phyloP scores from a whole-genome alignment of 2,888 invertebrate species.

The Lamproptera curius region DNA sequence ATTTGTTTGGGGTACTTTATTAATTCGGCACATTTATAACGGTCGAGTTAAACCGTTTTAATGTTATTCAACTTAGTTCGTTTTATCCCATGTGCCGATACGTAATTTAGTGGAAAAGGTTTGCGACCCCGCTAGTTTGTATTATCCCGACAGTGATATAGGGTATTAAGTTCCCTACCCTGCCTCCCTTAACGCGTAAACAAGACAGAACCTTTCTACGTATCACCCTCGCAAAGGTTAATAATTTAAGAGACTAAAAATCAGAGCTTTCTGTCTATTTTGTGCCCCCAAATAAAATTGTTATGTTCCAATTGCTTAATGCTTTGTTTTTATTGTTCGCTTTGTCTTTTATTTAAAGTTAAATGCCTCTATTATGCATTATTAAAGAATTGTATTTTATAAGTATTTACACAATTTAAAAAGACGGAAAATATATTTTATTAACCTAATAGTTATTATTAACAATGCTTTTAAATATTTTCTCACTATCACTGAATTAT shows the following conservation, averaged over 20 bases:
- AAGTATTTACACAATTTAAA: no score
- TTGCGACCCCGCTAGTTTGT: conserved; percentile 74
- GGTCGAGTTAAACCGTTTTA: conserved; percentile 47
- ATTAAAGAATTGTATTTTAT: no score
- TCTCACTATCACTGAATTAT: no score
- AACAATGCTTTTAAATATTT: no score
- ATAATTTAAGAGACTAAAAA: conserved; percentile 74
- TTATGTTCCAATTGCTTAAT: conserved; percentile 55
- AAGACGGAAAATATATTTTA: no score
- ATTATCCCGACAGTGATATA: conserved; percentile 75
- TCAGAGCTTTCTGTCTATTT: conserved; percentile 58
- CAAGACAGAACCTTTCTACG: conserved; percentile 74
- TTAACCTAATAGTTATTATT: no score
- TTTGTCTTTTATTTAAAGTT: conserved; percentile 3
- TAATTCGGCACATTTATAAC: conserved; percentile 51
- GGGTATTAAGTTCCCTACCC: conserved; percentile 74
- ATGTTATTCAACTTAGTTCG: conserved; percentile 65
- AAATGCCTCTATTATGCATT: no score
- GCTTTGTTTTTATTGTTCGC: conserved; percentile 29
- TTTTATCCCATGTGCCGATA: conserved; percentile 73
- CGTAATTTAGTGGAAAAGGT: conserved; percentile 77
- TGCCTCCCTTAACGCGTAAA: conserved; percentile 74
- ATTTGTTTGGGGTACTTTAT: conserved; percentile 26
- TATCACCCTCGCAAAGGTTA: conserved; percentile 70
- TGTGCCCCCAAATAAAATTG: conserved; percentile 62